phyloP scores from a whole-genome alignment of 2,888 invertebrate species.

The Drosophila parthenogenetica region DNA sequence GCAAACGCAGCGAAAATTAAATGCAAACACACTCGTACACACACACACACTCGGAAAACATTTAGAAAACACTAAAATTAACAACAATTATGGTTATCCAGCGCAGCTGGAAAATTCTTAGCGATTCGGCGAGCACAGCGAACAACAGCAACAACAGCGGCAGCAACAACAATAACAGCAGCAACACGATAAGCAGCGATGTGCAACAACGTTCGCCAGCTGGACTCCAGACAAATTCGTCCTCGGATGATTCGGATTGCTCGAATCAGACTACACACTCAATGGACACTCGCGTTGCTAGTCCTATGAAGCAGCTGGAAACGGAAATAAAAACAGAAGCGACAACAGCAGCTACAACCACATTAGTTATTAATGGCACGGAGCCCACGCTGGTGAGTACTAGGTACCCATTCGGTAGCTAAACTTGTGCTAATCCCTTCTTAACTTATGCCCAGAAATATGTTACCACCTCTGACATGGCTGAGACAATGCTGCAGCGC shows the following conservation, averaged over 20 bases:
- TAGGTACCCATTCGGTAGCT: neutral
- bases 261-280: conserved; percentile 84
- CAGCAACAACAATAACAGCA: conserved; percentile 44
- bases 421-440: neutral
- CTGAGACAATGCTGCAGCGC: conserved; percentile 82
- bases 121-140: conserved; percentile 73
- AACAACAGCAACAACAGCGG: conserved; percentile 24
- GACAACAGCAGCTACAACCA: conserved; percentile 1
- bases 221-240: conserved; percentile 72
- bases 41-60: neutral
- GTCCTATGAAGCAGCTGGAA: conserved; percentile 58
- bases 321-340: conserved; percentile 34
- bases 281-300: conserved; percentile 80
- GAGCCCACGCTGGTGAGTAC: conserved; percentile 55
- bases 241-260: conserved; percentile 85
- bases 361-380: conserved; percentile 32
- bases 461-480: conserved; percentile 83
- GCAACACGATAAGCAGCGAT: conserved; percentile 41
- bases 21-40: conserved; percentile 5
- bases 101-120: conserved; percentile 84
- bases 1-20: conserved; percentile 36
- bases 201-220: conserved; percentile 74
- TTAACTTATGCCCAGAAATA: conserved; percentile 69
- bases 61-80: neutral
- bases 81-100: conserved; percentile 83